Conservation (phyloP, 2,888 invertebrate species). For the Troglohyphantes excavatus region DNA sequence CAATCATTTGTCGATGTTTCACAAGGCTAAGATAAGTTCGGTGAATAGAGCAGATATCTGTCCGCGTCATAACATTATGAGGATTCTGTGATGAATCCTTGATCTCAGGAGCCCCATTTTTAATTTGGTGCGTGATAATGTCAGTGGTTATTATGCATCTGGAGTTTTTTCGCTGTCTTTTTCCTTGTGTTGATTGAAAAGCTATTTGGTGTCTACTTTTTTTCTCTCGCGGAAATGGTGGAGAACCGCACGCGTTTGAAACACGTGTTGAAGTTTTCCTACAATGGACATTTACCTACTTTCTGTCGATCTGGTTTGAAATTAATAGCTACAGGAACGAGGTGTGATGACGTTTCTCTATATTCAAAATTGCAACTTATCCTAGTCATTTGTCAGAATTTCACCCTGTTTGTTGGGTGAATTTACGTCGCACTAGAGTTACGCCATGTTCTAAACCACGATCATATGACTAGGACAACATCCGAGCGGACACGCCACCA, state of each 20-base stretch:
- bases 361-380: too few relatives aligned
- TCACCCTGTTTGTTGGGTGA: too few relatives aligned
- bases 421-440: too few relatives aligned
- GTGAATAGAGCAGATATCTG: background rate
- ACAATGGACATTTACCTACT: background rate
- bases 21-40: background rate
- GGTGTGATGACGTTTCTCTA: too few relatives aligned
- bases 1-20: background rate
- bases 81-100: background rate
- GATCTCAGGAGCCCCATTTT: background rate
- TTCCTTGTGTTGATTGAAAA: constrained; percentile 5
- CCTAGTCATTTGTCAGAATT: too few relatives aligned
- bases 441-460: too few relatives aligned
- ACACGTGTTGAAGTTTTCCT: background rate
- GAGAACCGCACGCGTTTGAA: background rate
- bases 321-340: too few relatives aligned
- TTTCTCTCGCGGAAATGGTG: background rate
- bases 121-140: background rate
- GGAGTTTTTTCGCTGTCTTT: background rate
- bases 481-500: too few relatives aligned
- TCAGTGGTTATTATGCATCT: background rate
- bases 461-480: too few relatives aligned
- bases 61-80: background rate
- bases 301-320: too few relatives aligned
- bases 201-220: background rate